Base-by-base conservation (phyloP, 2,113 vertebrate species). In the Electrona antarctica region DNA sequence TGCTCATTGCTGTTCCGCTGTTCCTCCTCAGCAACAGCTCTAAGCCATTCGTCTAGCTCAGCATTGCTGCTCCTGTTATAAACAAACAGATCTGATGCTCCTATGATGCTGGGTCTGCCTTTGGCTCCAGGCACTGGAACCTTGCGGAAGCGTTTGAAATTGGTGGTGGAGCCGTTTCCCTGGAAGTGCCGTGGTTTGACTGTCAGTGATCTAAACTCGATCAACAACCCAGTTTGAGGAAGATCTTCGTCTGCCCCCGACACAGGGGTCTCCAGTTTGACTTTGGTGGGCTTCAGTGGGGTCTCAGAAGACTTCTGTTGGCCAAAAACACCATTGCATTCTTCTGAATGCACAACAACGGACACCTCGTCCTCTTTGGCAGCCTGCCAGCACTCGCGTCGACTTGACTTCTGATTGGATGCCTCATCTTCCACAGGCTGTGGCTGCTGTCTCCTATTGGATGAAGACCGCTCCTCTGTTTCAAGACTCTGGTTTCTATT, bases 131-230 rank as follows among this genome's bases (percentile, higher is more conserved):
- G 33, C 33, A 41, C 33, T 6, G 33, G 33, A 75, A 98, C 97
- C 95, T 99, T 99, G 88, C 80, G 93, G 87, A 99, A 99, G 69
- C 83, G 88, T 86, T 99, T 99, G 82, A 95, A 98, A 85, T 98
- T 98, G 69, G 91, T 95, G 28, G 76, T 65, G 60, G 71, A 88
- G 58, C 71, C 60, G 8, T 82, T 86, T 72, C 77, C 73, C 41
- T 49, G 77, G 51, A 2, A 66, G 69, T 80, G 49, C 33, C 73
- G 15, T 0, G 60, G 57, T 86, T 56, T 91, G 50, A 98, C 91
- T 7, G 95, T 92, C 69, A 99, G 74, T 0, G 94, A 95, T 67
- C 91, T 91, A 71, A 98, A 98, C 80, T 97, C 95, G 62, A 94
- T 93, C 80, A 96, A 55, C 67, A 98, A 66, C 74, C 97, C 76